Conservation (phyloP, 2,113 vertebrate genomes). For the Beaufortia kweichowensis region DNA sequence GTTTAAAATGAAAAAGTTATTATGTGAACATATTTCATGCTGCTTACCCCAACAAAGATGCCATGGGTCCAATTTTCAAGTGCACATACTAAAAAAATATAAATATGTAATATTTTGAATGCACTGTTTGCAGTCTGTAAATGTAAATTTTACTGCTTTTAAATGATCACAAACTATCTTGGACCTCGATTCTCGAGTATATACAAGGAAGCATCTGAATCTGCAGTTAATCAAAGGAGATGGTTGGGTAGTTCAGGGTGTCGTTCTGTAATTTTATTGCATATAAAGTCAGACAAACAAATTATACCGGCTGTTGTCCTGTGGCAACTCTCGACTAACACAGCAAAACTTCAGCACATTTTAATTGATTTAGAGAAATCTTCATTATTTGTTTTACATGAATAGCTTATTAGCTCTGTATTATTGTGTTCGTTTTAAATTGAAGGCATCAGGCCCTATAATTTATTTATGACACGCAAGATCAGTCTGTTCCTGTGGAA, state of each 20-base stretch:
- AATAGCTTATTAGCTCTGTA: no score
- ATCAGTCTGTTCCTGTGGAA: not conserved
- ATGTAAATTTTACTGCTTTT: no score
- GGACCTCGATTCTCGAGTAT: no score
- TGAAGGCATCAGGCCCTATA: not conserved
- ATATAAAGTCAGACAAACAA: not conserved
- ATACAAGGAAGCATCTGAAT: no score
- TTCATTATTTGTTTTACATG: not conserved
- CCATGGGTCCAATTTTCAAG: no score
- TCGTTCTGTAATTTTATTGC: not conserved
- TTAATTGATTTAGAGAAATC: not conserved
- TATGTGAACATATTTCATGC: no score
- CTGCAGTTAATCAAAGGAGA: not conserved
- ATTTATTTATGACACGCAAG: not conserved
- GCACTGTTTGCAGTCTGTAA: no score
- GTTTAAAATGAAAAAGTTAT: not conserved
- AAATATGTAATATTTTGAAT: no score
- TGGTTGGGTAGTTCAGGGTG: not conserved
- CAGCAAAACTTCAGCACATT: not conserved
- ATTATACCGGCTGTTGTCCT: not conserved
- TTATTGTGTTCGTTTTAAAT: not conserved
- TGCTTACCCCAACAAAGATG: no score
- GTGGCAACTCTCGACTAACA: not conserved
- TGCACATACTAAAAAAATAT: no score
- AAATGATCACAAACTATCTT: no score